Evolutionary conservation across 2,113 vertebrate genomes (phyloP).

Genomic region (Perca flavescens): DNA sequence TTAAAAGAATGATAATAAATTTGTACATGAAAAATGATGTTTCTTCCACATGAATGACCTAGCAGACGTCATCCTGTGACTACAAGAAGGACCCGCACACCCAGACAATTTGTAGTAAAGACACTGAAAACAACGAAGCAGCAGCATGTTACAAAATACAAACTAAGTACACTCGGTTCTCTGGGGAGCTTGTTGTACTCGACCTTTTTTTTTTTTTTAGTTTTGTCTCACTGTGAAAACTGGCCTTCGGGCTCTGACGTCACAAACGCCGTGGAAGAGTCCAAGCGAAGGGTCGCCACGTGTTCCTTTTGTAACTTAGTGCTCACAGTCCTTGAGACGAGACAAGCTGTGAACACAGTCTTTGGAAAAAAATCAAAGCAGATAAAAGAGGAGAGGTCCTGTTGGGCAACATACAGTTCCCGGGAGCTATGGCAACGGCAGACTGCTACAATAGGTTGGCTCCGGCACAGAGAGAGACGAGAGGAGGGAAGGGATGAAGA

Average conservation of each 20-base stretch:
- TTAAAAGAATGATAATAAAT: conserved; percentile 24
- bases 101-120: conserved; percentile 2
- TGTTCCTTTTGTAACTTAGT: neutral
- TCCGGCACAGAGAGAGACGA: conserved; percentile 35
- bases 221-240: neutral
- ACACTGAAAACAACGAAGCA: conserved; percentile 30
- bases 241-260: neutral
- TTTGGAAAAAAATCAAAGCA: conserved; percentile 37
- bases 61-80: neutral
- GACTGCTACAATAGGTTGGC: conserved; percentile 69
- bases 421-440: conserved; percentile 80
- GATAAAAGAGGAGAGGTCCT: conserved; percentile 62
- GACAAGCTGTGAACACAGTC: conserved; percentile 37
- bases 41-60: neutral
- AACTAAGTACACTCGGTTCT: neutral
- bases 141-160: conserved; percentile 35
- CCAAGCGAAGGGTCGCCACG: neutral
- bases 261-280: neutral
- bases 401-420: conserved; percentile 55
- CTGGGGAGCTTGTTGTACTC: neutral
- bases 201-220: neutral
- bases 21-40: conserved; percentile 17
- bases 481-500: conserved; percentile 31
- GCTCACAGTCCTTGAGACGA: conserved; percentile 30
- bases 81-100: neutral